phyloP scores from a whole-genome alignment of 2,797 vertebrate species.

The Chaunax sp. region DNA sequence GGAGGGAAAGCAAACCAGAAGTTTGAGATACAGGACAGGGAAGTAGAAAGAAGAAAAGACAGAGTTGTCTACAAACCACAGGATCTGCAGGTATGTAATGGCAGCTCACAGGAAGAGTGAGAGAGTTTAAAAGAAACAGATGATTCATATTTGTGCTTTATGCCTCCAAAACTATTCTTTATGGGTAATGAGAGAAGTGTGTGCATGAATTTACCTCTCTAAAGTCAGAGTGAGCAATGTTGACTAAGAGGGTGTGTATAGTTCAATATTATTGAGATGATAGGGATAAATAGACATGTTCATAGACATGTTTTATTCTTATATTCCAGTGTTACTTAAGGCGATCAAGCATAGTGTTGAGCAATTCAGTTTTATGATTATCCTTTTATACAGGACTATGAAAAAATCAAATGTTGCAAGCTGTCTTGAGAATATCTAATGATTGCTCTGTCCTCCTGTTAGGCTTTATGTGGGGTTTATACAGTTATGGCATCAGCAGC shows the following conservation, averaged over 20 bases:
- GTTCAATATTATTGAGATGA: slow-evolving; percentile 12
- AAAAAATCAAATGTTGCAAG: not conserved
- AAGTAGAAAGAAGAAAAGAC: slow-evolving; percentile 51
- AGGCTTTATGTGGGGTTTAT: slow-evolving; percentile 35
- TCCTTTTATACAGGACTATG: not conserved
- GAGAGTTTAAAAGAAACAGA: slow-evolving; percentile 45
- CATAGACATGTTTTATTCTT: not conserved
- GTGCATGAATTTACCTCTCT: slow-evolving; percentile 43
- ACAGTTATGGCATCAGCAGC: slow-evolving; percentile 79
- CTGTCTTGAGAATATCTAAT: not conserved
- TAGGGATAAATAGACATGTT: slow-evolving; percentile 8
- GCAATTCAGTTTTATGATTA: not conserved
- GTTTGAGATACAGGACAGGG: slow-evolving; percentile 57
- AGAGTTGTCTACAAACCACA: slow-evolving; percentile 37
- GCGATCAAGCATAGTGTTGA: not conserved
- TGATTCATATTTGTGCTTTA: slow-evolving; percentile 48
- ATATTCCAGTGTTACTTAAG: not conserved
- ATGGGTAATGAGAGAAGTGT: slow-evolving; percentile 50
- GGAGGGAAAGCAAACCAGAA: slow-evolving; percentile 75
- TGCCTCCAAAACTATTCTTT: slow-evolving; percentile 60
- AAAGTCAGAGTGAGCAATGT: slow-evolving; percentile 43
- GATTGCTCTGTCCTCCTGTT: slow-evolving; percentile 26
- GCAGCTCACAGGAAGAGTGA: slow-evolving; percentile 33
- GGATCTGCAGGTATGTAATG: slow-evolving; percentile 71
- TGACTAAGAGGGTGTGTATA: slow-evolving; percentile 35